These are phyloP conservation scores for Aphelenchoides fujianensis DNA, from an alignment of 1,140 invertebrate genomes.

Conservation along the genomic window DNA sequence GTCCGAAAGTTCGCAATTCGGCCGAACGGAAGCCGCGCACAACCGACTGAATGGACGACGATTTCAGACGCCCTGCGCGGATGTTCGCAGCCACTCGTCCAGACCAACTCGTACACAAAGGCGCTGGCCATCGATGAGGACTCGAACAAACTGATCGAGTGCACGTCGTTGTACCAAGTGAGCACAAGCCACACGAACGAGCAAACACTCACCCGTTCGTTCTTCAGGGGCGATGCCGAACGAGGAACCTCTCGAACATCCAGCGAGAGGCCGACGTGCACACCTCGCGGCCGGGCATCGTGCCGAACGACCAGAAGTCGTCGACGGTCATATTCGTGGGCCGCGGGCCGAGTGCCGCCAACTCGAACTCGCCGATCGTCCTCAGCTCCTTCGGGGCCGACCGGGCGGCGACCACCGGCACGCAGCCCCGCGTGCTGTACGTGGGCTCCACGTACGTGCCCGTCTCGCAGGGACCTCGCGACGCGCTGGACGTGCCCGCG, in stretches of 20 bases:
- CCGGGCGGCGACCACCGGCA: slow-evolving; percentile 5
- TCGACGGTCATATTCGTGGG: slow-evolving; percentile 58
- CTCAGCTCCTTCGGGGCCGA: slow-evolving; percentile 3
- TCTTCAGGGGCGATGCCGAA: slow-evolving; percentile 57
- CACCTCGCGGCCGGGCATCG: slow-evolving; percentile 42
- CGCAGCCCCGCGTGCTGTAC: slow-evolving; percentile 48
- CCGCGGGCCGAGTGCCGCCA: slow-evolving; percentile 38
- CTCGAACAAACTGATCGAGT: slow-evolving; percentile 57
- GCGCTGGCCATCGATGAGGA: slow-evolving; percentile 56
- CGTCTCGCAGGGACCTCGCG: slow-evolving; percentile 38
- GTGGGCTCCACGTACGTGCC: slow-evolving; percentile 55
- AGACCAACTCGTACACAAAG: slow-evolving; percentile 55
- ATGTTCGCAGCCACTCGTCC: slow-evolving; percentile 45
- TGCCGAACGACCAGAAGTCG: slow-evolving; percentile 55
- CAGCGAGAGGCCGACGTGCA: slow-evolving; percentile 49
- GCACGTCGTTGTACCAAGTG: slow-evolving; percentile 59
- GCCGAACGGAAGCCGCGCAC: no score
- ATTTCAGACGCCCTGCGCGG: slow-evolving; percentile 35
- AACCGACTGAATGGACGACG: no score
- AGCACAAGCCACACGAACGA: neutral
- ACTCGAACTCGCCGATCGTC: slow-evolving; percentile 20
- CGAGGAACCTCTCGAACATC: slow-evolving; percentile 60
- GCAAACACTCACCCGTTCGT: slow-evolving; percentile 4
- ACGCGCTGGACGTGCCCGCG: slow-evolving; percentile 53
- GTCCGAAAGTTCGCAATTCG: neutral